Conservation (phyloP, 2,113 vertebrate species). For the Prochilodus magdalenae region DNA sequence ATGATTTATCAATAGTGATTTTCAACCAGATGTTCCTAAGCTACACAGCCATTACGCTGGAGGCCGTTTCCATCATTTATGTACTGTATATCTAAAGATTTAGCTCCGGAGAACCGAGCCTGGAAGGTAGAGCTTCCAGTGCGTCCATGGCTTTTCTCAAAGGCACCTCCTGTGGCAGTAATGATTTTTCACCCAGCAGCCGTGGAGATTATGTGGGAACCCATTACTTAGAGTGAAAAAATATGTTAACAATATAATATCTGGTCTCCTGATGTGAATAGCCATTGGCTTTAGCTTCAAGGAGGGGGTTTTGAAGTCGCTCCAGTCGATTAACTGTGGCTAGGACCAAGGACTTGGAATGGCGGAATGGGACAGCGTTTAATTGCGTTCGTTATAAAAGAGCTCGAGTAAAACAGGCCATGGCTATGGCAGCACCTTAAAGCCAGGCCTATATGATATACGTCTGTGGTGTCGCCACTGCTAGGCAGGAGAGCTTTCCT, state of each 20-base stretch:
- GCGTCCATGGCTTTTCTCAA: slow-evolving; percentile 23
- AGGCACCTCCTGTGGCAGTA: slow-evolving; percentile 33
- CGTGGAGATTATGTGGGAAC: slow-evolving; percentile 37
- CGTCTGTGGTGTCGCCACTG: slow-evolving; percentile 46
- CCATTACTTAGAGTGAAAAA: slow-evolving; percentile 56
- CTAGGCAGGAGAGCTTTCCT: slow-evolving; percentile 26
- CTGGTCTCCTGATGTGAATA: slow-evolving; percentile 54
- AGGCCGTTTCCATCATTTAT: slow-evolving; percentile 3
- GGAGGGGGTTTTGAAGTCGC: slow-evolving; percentile 55
- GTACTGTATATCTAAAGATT: not conserved
- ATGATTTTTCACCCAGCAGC: slow-evolving; percentile 49
- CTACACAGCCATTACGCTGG: not conserved
- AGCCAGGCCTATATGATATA: slow-evolving; percentile 56
- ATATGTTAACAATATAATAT: slow-evolving; percentile 59
- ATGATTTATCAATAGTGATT: too few species aligned
- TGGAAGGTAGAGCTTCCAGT: not conserved
- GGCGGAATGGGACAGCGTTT: slow-evolving; percentile 45
- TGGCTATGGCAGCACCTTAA: slow-evolving; percentile 50
- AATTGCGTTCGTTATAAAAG: slow-evolving; percentile 53
- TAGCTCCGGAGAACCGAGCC: not conserved
- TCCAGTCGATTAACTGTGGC: slow-evolving; percentile 59
- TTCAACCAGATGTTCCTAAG: not conserved
- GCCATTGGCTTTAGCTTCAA: slow-evolving; percentile 32
- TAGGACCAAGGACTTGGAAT: slow-evolving; percentile 45
- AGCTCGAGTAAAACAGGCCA: slow-evolving; percentile 42